These are phyloP conservation scores for Campoplex capitator DNA, from an alignment of 2,888 invertebrate species.

Conservation along the genomic window DNA sequence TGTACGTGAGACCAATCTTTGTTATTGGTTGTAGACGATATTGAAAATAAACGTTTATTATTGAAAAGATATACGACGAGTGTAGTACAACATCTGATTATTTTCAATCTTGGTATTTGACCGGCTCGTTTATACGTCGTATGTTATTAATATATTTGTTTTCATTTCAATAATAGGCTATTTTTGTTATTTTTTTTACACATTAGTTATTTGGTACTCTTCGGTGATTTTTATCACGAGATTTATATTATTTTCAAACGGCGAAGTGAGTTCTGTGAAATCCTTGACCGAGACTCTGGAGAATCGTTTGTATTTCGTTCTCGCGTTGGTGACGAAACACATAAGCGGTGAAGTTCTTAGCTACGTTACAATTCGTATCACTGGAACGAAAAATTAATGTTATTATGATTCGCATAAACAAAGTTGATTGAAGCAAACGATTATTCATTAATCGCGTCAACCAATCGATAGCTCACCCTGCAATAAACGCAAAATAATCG, in stretches of 20 bases:
- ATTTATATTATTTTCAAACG: conserved; percentile 79
- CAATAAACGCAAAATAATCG: conserved; percentile 87
- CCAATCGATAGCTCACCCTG: conserved; percentile 85
- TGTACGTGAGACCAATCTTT: conserved; percentile 64
- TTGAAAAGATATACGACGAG: conserved; percentile 69
- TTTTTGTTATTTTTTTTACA: conserved; percentile 12
- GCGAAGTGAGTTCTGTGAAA: conserved; percentile 86
- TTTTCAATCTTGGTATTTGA: conserved; percentile 5
- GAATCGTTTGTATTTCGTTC: conserved; percentile 84
- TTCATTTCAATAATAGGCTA: not conserved
- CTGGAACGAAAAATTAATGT: conserved; percentile 77
- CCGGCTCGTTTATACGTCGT: not conserved
- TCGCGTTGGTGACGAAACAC: conserved; percentile 84
- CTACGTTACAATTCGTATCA: conserved; percentile 85
- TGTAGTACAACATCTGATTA: not conserved
- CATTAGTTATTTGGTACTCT: conserved; percentile 13
- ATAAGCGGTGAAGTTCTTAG: conserved; percentile 85
- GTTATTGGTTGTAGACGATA: conserved; percentile 74
- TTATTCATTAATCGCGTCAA: not conserved
- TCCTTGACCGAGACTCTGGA: conserved; percentile 86
- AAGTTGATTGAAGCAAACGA: not conserved
- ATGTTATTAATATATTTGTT: not conserved
- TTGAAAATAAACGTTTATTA: conserved; percentile 77
- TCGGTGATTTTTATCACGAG: conserved; percentile 45
- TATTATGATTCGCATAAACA: not conserved